Percentiles rank a stretch among this genome's conserved stretches.
phyloP scores from a whole-genome alignment of 2,888 invertebrate species.

The Drosophila fulvimacula region DNA sequence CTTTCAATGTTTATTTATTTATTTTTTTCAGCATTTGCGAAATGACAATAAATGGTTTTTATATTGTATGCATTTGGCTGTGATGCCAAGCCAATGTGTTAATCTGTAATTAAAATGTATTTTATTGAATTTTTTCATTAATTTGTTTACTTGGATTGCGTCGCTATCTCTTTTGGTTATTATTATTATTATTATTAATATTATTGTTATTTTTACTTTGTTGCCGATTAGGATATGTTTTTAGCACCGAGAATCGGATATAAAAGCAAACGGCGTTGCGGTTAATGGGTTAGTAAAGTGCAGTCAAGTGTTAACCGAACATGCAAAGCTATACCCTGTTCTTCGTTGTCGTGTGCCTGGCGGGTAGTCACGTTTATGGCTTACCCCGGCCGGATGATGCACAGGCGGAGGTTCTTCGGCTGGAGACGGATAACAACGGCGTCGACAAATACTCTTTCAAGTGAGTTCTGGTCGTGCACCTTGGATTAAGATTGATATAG shows the following conservation, averaged over 20 bases:
- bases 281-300: slow-evolving; percentile 51
- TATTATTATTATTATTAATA: slow-evolving; percentile 1
- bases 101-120: slow-evolving; percentile 73
- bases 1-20: background rate
- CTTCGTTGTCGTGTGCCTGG: slow-evolving; percentile 47
- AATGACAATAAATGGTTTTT: slow-evolving; percentile 35
- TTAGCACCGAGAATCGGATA: slow-evolving; percentile 31
- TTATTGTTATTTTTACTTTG: slow-evolving; percentile 22
- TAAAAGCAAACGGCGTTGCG: slow-evolving; percentile 51
- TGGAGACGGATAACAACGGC: slow-evolving; percentile 86
- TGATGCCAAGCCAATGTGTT: slow-evolving; percentile 41
- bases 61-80: slow-evolving; percentile 8
- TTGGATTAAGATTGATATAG: background rate
- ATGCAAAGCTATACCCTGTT: slow-evolving; percentile 70
- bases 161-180: background rate
- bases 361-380: slow-evolving; percentile 31
- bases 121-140: slow-evolving; percentile 52
- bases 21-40: slow-evolving; percentile 10
- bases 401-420: slow-evolving; percentile 72
- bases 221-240: slow-evolving; percentile 44
- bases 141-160: slow-evolving; percentile 24
- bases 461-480: slow-evolving; percentile 81
- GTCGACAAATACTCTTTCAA: slow-evolving; percentile 87
- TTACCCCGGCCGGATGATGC: slow-evolving; percentile 64
- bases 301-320: slow-evolving; percentile 47